These are phyloP conservation scores for Semibalanus balanoides DNA, from an alignment of 1,140 invertebrate genomes.

Conservation along the genomic window DNA sequence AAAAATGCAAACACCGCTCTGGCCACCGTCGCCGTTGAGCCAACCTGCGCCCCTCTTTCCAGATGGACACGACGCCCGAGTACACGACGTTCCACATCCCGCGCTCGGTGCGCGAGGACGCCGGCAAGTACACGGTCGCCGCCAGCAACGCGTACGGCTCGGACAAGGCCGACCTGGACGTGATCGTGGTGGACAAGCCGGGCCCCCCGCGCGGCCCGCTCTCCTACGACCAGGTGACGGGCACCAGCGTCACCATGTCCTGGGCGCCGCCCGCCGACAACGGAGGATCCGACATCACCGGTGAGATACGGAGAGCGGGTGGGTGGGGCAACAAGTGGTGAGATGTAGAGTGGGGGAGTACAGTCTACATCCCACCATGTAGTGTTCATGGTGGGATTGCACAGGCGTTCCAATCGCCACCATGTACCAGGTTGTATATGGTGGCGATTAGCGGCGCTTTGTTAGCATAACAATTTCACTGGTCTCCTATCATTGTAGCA, in stretches of 20 bases:
- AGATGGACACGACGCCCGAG: conserved; percentile 67
- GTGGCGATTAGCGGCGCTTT: too few relatives aligned
- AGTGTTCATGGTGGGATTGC: too few relatives aligned
- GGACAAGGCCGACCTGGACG: conserved; percentile 84
- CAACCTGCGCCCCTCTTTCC: conserved; percentile 9
- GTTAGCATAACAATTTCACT: too few relatives aligned
- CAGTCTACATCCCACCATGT: too few relatives aligned
- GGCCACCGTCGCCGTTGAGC: not conserved
- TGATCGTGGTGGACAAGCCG: conserved; percentile 80
- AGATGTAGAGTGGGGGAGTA: too few relatives aligned
- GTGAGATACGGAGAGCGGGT: conserved; percentile 25
- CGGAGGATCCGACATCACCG: conserved; percentile 88
- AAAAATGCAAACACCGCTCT: too few relatives aligned
- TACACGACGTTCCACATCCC: conserved; percentile 75
- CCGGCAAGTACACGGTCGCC: conserved; percentile 78
- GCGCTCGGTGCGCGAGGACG: conserved; percentile 72
- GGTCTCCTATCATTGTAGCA: too few relatives aligned
- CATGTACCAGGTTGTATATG: too few relatives aligned
- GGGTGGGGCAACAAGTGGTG: too few relatives aligned
- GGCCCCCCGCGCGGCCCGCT: conserved; percentile 75
- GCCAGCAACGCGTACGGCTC: conserved; percentile 78
- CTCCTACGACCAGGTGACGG: conserved; percentile 57
- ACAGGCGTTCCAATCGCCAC: too few relatives aligned
- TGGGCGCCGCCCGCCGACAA: conserved; percentile 89
- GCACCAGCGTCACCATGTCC: conserved; percentile 69